phyloP scores from a whole-genome alignment of 2,888 invertebrate genomes.

The Vanessa cardui region DNA sequence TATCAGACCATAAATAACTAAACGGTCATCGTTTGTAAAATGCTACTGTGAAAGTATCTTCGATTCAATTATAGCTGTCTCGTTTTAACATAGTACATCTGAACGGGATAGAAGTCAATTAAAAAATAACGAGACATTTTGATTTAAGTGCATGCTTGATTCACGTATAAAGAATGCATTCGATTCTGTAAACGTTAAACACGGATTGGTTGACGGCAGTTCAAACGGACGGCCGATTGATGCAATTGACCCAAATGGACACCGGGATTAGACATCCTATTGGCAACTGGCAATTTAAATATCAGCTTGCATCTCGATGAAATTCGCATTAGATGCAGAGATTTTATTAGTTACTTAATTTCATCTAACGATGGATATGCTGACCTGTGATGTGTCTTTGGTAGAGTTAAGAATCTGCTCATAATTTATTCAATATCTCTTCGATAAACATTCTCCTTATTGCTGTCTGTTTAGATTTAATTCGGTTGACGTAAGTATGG shows the following conservation, averaged over 20 bases:
- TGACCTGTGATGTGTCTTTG: too few relatives aligned
- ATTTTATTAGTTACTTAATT: too few relatives aligned
- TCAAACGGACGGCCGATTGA: constrained; percentile 54
- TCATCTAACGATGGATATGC: too few relatives aligned
- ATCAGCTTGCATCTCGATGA: constrained; percentile 48
- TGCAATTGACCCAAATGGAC: constrained; percentile 65
- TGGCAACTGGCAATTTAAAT: constrained; percentile 52
- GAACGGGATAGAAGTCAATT: constrained; percentile 15
- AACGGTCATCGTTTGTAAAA: too few relatives aligned
- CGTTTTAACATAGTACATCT: background rate
- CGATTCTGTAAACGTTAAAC: constrained; percentile 26
- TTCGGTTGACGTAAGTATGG: too few relatives aligned
- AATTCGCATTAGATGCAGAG: background rate
- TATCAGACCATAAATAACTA: too few relatives aligned
- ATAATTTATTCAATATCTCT: too few relatives aligned
- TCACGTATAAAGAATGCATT: constrained; percentile 23
- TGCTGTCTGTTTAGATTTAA: too few relatives aligned
- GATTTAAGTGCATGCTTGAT: constrained; percentile 14
- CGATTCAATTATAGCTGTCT: too few relatives aligned
- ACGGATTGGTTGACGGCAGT: constrained; percentile 49
- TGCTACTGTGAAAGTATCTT: too few relatives aligned
- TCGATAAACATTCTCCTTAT: too few relatives aligned
- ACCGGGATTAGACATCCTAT: constrained; percentile 52
- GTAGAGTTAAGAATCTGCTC: too few relatives aligned
- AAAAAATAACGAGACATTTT: constrained; percentile 19